phyloP scores from a whole-genome alignment of 2,888 invertebrate species.

The Xestoiulus laeticollis region DNA sequence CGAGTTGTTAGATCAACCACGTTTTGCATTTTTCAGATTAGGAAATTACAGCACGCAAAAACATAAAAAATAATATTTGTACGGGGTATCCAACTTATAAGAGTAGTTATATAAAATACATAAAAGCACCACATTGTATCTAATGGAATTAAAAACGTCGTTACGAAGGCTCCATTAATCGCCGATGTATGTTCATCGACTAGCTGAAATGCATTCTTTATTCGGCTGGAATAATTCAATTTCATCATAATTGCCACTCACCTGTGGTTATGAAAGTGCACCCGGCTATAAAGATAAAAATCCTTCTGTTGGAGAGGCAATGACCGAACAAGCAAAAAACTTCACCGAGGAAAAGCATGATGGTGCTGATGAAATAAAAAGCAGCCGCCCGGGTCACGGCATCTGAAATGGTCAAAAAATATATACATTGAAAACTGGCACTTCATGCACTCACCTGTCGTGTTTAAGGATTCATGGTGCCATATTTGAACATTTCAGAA shows the following conservation, averaged over 20 bases:
- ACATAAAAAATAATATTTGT: background rate
- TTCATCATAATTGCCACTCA: slow-evolving; percentile 63
- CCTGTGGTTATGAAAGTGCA: slow-evolving; percentile 90
- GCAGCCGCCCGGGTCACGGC: slow-evolving; percentile 86
- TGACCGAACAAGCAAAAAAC: slow-evolving; percentile 83
- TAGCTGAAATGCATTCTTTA: background rate
- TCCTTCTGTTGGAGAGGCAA: slow-evolving; percentile 75
- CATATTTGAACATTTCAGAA: background rate
- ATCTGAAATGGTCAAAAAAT: slow-evolving; percentile 70
- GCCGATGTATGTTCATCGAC: background rate
- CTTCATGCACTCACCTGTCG: too few relatives aligned
- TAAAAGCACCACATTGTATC: background rate
- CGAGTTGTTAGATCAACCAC: background rate
- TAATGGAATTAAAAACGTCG: background rate
- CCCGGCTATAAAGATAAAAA: slow-evolving; percentile 86
- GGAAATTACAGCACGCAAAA: background rate
- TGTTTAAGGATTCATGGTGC: background rate
- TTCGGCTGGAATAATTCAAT: background rate
- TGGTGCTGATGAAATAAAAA: slow-evolving; percentile 80
- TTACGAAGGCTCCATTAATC: background rate
- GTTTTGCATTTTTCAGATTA: background rate
- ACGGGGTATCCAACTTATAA: background rate
- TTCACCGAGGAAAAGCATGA: slow-evolving; percentile 80
- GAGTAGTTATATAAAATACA: background rate
- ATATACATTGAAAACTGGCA: background rate